These are phyloP conservation scores for Oasisia sp. DNA, from an alignment of 2,888 invertebrate genomes.

Conservation along the genomic window DNA sequence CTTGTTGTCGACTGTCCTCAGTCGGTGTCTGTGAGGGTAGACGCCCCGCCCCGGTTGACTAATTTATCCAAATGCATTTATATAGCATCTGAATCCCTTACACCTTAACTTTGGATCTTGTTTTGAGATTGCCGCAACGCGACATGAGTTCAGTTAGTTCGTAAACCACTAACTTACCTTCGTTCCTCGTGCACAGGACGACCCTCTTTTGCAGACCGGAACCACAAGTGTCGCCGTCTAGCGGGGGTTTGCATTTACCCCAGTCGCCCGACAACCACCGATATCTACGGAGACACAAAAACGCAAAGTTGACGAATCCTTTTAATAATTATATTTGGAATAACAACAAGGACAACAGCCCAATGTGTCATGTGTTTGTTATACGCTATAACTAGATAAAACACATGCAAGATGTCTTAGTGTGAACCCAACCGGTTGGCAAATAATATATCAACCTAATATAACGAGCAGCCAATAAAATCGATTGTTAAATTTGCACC, in stretches of 20 bases:
- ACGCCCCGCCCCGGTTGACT: too few relatives aligned
- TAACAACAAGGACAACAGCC: background rate
- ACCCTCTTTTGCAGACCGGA: conserved; percentile 34
- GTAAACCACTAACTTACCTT: conserved; percentile 26
- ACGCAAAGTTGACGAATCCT: background rate
- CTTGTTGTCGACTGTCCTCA: too few relatives aligned
- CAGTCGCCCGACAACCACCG: conserved; percentile 38
- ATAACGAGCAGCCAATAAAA: background rate
- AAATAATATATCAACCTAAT: background rate
- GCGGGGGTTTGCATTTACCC: conserved; percentile 32
- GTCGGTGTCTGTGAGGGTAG: too few relatives aligned
- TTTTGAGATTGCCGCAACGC: too few relatives aligned
- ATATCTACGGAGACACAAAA: conserved; percentile 30
- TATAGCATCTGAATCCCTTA: too few relatives aligned
- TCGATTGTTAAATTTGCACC: too few relatives aligned
- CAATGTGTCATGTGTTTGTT: background rate
- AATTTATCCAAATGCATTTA: too few relatives aligned
- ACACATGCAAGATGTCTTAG: background rate
- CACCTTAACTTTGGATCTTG: too few relatives aligned
- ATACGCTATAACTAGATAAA: background rate
- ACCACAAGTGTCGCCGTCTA: conserved; percentile 31
- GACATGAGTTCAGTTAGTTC: too few relatives aligned
- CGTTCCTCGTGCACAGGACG: conserved; percentile 35
- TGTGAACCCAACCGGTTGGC: background rate
- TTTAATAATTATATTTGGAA: background rate